These are phyloP conservation scores for Cybosia mesomella DNA, from an alignment of 2,888 invertebrate species.

Conservation along the genomic window DNA sequence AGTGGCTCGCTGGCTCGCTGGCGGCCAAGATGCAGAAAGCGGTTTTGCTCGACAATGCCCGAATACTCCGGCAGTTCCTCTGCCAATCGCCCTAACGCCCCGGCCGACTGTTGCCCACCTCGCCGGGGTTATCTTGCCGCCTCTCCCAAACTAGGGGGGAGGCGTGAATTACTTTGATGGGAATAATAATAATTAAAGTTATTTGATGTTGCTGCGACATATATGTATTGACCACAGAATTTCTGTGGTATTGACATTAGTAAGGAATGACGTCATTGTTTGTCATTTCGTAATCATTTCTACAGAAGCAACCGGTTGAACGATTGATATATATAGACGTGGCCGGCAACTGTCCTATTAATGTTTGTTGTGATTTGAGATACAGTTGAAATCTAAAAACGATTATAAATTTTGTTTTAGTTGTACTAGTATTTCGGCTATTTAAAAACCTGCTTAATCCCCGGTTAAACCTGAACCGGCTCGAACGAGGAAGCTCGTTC, in stretches of 20 bases:
- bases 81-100: too few relatives aligned
- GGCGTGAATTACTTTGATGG: too few relatives aligned
- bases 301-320: slow-evolving; percentile 5
- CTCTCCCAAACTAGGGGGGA: too few relatives aligned
- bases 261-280: neutral
- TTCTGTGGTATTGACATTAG: neutral
- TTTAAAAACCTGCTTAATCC: neutral
- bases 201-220: too few relatives aligned
- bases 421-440: neutral
- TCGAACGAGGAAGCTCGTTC: neutral
- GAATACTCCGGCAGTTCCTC: too few relatives aligned
- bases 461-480: neutral
- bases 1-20: too few relatives aligned
- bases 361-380: neutral
- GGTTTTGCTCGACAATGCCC: too few relatives aligned
- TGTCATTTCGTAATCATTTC: slow-evolving; percentile 3
- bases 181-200: too few relatives aligned
- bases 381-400: neutral
- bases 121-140: too few relatives aligned
- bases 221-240: neutral
- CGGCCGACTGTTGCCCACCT: too few relatives aligned
- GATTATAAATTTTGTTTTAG: neutral
- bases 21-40: too few relatives aligned
- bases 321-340: neutral
- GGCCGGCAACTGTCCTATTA: neutral